phyloP scores from a whole-genome alignment of 2,797 vertebrate species.

The Thaleichthys pacificus region DNA sequence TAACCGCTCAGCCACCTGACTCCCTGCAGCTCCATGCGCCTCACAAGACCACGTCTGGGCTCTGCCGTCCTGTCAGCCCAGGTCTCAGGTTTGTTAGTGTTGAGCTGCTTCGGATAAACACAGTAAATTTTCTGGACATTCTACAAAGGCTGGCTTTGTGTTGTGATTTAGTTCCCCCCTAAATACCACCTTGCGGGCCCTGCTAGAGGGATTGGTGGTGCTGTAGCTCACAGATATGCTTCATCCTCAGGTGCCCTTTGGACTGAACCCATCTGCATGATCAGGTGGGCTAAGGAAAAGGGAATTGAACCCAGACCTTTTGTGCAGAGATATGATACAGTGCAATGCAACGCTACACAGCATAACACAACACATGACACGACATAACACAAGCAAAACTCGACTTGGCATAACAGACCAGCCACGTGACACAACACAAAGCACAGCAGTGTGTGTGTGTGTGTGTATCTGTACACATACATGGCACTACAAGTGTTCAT shows the following conservation, averaged over 20 bases:
- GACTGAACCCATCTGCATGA: constrained; percentile 20
- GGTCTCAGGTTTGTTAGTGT: background rate
- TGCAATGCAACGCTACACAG: no score
- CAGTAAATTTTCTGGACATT: background rate
- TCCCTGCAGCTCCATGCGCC: no score
- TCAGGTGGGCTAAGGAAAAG: background rate
- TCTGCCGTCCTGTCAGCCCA: no score
- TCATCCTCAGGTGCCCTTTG: constrained; percentile 44
- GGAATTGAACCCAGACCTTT: background rate
- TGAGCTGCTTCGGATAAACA: background rate
- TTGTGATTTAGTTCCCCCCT: constrained; percentile 44
- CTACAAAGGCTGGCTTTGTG: constrained; percentile 53
- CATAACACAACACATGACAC: constrained; percentile 5
- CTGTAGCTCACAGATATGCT: constrained; percentile 19
- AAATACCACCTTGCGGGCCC: constrained; percentile 24
- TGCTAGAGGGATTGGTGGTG: constrained; percentile 34
- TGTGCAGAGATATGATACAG: constrained; percentile 1
- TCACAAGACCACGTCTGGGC: no score
- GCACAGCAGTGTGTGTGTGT: constrained; percentile 10
- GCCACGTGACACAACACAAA: no score
- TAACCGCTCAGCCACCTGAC: no score
- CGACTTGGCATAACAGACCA: no score
- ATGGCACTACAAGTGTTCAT: background rate
- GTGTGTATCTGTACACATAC: constrained; percentile 1
- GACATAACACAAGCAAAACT: no score